Conservation (phyloP, 2,797 vertebrate species). For the Enteromius mattozi region DNA sequence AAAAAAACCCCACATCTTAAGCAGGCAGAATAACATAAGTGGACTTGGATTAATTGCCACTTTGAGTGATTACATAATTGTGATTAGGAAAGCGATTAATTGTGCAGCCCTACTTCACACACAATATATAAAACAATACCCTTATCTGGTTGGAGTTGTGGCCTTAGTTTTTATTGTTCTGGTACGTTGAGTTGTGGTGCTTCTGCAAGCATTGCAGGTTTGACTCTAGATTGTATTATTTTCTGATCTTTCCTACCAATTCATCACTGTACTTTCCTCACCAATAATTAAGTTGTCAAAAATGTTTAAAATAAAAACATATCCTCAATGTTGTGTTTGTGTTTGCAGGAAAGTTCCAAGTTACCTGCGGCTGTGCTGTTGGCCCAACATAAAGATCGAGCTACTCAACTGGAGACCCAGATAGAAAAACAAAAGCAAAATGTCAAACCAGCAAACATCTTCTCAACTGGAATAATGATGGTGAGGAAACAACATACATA, state of each 20-base stretch:
- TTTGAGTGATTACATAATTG: too few species aligned
- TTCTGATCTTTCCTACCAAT: background rate
- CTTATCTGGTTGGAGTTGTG: background rate
- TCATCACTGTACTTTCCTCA: background rate
- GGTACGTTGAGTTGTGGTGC: background rate
- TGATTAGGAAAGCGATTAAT: too few species aligned
- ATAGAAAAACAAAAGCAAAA: slow-evolving; percentile 90
- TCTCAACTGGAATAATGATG: slow-evolving; percentile 97
- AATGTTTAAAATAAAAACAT: background rate
- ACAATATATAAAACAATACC: background rate
- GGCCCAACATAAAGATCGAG: slow-evolving; percentile 93
- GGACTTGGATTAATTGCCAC: too few species aligned
- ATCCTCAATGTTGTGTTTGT: slow-evolving; percentile 40
- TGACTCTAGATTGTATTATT: background rate
- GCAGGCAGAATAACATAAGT: too few species aligned
- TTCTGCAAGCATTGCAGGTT: background rate
- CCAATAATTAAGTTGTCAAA: background rate
- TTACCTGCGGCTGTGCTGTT: slow-evolving; percentile 92
- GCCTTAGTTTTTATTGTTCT: background rate
- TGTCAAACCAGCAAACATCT: slow-evolving; percentile 88
- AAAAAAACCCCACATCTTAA: too few species aligned
- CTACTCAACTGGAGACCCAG: slow-evolving; percentile 88
- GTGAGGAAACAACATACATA: slow-evolving; percentile 75
- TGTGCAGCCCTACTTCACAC: background rate
- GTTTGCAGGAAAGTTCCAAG: slow-evolving; percentile 88